A percentile compares a stretch with the other conserved stretches of the same genome.
These are phyloP conservation scores for Tipula confusa DNA, from an alignment of 2,888 invertebrate species.

Conservation along the genomic window DNA sequence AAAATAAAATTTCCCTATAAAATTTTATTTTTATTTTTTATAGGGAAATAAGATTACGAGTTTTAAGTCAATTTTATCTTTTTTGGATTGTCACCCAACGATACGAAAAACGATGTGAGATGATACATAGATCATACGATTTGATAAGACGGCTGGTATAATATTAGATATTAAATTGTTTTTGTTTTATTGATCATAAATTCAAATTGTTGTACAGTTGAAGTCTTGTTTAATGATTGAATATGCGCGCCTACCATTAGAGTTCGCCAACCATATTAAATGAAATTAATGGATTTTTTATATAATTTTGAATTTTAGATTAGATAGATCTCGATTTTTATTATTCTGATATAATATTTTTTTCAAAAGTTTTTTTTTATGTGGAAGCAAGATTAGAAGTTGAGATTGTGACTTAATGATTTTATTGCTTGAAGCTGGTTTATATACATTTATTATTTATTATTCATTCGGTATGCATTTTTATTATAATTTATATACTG, in stretches of 20 bases:
- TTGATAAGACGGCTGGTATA: neutral
- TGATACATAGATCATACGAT: neutral
- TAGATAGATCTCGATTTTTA: neutral
- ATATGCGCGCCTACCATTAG: neutral
- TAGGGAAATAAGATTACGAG: neutral
- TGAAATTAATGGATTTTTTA: slow-evolving; percentile 5
- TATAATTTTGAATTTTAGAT: neutral
- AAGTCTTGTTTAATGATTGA: neutral
- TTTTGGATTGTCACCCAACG: neutral
- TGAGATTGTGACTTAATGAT: slow-evolving; percentile 8
- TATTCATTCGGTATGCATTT: neutral
- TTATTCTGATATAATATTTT: neutral
- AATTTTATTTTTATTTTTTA: too few species aligned
- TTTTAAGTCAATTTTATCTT: slow-evolving; percentile 3
- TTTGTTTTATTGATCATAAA: neutral
- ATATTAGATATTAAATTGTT: neutral
- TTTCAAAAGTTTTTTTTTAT: neutral
- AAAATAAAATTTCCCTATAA: too few species aligned
- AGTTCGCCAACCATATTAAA: neutral
- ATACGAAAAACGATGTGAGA: neutral
- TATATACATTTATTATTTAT: neutral
- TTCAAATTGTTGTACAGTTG: neutral
- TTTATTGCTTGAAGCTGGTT: neutral
- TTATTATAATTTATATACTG: neutral
- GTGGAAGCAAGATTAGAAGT: neutral